phyloP scores from a whole-genome alignment of 2,888 invertebrate species.

The Nemoura dubitans region DNA sequence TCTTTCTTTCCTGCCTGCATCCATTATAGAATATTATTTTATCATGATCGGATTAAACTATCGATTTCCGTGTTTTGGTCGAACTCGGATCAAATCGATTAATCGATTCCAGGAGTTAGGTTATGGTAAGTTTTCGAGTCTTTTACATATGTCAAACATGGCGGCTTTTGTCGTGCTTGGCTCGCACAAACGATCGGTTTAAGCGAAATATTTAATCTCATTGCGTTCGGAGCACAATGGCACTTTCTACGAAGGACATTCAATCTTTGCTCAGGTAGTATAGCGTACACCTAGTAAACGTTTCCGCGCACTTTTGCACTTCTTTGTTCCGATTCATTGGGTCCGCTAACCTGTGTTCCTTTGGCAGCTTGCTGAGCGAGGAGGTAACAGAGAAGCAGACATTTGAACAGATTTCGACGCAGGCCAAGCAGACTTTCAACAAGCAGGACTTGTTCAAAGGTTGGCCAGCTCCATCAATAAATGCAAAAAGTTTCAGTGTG shows the following conservation, averaged over 20 bases:
- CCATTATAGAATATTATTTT: too few species aligned
- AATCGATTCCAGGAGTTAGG: too few species aligned
- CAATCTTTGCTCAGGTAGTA: constrained; percentile 62
- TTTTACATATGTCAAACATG: too few species aligned
- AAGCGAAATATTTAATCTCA: not conserved
- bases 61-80: too few species aligned
- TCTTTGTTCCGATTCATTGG: too few species aligned
- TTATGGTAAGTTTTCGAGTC: too few species aligned
- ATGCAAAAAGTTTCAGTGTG: not conserved
- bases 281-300: not conserved
- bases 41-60: too few species aligned
- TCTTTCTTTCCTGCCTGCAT: too few species aligned
- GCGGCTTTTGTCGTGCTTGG: not conserved
- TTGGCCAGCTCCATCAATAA: constrained; percentile 57
- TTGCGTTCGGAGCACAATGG: constrained; percentile 56
- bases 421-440: constrained; percentile 81
- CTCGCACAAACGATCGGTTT: not conserved
- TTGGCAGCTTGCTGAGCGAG: constrained; percentile 73
- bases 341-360: constrained; percentile 52
- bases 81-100: too few species aligned
- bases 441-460: constrained; percentile 82
- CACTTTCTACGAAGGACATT: constrained; percentile 64
- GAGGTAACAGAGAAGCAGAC: constrained; percentile 77
- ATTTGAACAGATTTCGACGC: constrained; percentile 78
- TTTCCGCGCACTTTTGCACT: too few species aligned